Percentiles rank a stretch among this genome's conserved stretches.
Evolutionary conservation across 2,888 invertebrate genomes (phyloP).

Genomic region (Empis stercorea): DNA sequence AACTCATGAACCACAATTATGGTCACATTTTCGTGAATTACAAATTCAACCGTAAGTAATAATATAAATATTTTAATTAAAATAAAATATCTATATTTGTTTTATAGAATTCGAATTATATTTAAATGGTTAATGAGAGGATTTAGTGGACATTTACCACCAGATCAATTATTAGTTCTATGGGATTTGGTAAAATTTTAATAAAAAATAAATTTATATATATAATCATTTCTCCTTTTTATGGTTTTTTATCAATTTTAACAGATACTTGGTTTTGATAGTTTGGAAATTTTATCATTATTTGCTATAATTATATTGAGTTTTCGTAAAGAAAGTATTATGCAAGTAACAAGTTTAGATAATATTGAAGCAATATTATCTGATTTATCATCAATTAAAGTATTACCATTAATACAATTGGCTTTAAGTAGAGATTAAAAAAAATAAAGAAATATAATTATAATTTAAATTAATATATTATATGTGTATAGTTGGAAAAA

Average conservation of each 20-base stretch:
- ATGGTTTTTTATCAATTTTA: slow-evolving; percentile 2
- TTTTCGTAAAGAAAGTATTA: slow-evolving; percentile 73
- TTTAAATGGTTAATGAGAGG: slow-evolving; percentile 96
- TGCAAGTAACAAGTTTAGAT: slow-evolving; percentile 59
- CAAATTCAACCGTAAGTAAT: slow-evolving; percentile 80
- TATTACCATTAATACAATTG: slow-evolving; percentile 71
- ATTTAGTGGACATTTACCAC: slow-evolving; percentile 87
- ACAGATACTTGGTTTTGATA: slow-evolving; percentile 74
- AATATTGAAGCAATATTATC: slow-evolving; percentile 77
- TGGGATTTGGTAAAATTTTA: slow-evolving; percentile 65
- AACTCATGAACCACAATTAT: slow-evolving; percentile 78
- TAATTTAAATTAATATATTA: no score
- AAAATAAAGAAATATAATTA: no score
- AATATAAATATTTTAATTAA: no score
- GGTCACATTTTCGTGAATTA: slow-evolving; percentile 80
- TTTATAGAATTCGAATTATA: slow-evolving; percentile 65
- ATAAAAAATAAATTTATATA: background rate
- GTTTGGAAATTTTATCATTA: slow-evolving; percentile 77
- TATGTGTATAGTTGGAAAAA: no score
- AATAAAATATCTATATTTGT: no score
- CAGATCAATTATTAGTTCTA: slow-evolving; percentile 77
- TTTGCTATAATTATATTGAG: slow-evolving; percentile 73
- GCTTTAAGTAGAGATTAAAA: slow-evolving; percentile 55
- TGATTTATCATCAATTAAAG: slow-evolving; percentile 75
- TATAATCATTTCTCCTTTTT: background rate